Conservation (phyloP, 2,888 invertebrate species). For the Polymixis lichenea region DNA sequence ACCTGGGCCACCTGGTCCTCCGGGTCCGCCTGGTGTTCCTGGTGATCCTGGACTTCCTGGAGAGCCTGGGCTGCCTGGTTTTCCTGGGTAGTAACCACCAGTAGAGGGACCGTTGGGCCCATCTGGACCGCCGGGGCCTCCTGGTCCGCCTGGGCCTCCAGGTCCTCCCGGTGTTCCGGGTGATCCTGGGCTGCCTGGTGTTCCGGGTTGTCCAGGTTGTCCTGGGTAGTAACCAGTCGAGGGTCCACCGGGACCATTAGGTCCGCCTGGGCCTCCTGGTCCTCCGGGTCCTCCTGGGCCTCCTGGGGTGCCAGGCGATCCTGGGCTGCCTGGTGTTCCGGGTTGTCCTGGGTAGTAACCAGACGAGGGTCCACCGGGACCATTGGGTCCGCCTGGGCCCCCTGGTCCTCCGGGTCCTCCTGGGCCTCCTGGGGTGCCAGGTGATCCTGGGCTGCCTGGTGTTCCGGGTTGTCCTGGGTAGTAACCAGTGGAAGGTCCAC, state of each 20-base stretch:
- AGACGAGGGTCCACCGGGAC: slow-evolving; percentile 70
- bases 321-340: slow-evolving; percentile 66
- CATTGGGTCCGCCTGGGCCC: slow-evolving; percentile 59
- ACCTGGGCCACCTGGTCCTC: slow-evolving; percentile 54
- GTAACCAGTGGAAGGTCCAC: slow-evolving; percentile 54
- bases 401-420: slow-evolving; percentile 46
- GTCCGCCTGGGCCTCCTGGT: slow-evolving; percentile 58
- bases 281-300: slow-evolving; percentile 65
- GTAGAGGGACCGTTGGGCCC: slow-evolving; percentile 72
- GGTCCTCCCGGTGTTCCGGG: slow-evolving; percentile 64
- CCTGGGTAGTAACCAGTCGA: slow-evolving; percentile 66
- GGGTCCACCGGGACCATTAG: slow-evolving; percentile 16
- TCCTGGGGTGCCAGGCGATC: slow-evolving; percentile 69
- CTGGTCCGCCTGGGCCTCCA: slow-evolving; percentile 62
- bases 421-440: slow-evolving; percentile 50
- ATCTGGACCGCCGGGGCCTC: slow-evolving; percentile 55
- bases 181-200: slow-evolving; percentile 58
- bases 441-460: slow-evolving; percentile 62
- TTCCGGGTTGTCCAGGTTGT: slow-evolving; percentile 49
- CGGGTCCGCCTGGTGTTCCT: slow-evolving; percentile 67
- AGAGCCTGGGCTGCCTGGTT: slow-evolving; percentile 59
- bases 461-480: slow-evolving; percentile 45
- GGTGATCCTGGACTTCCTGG: slow-evolving; percentile 38
- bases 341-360: slow-evolving; percentile 59
- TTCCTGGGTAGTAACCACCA: slow-evolving; percentile 61